phyloP scores from a whole-genome alignment of 2,888 invertebrate species.

The Drosophila niveifrons region DNA sequence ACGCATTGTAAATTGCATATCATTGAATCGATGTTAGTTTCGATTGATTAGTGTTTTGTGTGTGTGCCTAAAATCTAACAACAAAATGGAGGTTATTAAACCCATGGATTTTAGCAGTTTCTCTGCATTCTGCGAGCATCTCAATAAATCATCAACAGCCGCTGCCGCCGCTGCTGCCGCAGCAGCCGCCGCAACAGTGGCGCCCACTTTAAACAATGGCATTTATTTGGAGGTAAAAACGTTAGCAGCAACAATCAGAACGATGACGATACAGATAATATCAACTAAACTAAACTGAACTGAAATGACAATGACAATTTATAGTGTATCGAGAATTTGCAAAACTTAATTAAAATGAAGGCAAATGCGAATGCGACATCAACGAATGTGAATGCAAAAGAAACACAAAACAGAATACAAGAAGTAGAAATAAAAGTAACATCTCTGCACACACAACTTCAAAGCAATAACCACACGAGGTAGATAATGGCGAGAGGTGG shows the following conservation, averaged over 20 bases:
- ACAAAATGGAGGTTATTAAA: constrained; percentile 84
- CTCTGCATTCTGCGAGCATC: constrained; percentile 83
- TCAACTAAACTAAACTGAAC: constrained; percentile 13
- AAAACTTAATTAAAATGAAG: constrained; percentile 64
- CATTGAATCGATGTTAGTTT: constrained; percentile 15
- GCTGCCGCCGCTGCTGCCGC: constrained; percentile 53
- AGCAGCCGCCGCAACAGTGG: constrained; percentile 40
- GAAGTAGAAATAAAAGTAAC: constrained; percentile 58
- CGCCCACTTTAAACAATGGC: constrained; percentile 74
- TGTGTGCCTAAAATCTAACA: constrained; percentile 39
- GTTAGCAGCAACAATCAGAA: constrained; percentile 7
- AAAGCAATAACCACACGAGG: constrained; percentile 23
- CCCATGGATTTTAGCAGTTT: constrained; percentile 84
- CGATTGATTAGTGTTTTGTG: constrained; percentile 14
- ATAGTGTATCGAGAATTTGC: constrained; percentile 57
- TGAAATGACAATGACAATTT: constrained; percentile 57
- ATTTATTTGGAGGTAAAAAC: constrained; percentile 81
- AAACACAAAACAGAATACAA: constrained; percentile 44
- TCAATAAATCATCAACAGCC: constrained; percentile 81
- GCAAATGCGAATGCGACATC: constrained; percentile 30
- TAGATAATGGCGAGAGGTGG: constrained; percentile 1
- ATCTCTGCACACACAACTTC: constrained; percentile 25
- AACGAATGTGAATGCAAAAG: constrained; percentile 62
- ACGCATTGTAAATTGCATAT: constrained; percentile 38
- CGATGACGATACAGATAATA: constrained; percentile 9